Conservation (phyloP, 2,888 invertebrate species). For the Aphrophora alni region DNA sequence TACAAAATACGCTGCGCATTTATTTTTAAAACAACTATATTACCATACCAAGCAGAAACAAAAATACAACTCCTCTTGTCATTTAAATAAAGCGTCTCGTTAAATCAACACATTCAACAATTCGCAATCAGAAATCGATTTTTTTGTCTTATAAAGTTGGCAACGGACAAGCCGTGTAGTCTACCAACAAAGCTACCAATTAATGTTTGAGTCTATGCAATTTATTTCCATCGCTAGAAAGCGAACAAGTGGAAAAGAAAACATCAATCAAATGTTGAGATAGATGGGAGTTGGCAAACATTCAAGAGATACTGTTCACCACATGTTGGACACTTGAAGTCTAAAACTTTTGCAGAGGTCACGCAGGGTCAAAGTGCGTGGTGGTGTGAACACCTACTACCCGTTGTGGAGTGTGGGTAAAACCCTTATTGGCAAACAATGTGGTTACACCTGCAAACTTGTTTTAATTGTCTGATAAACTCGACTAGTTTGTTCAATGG, state of each 20-base stretch:
- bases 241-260: background rate
- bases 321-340: conserved; percentile 2
- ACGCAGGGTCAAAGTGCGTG: background rate
- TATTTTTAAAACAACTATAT: background rate
- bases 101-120: background rate
- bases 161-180: background rate
- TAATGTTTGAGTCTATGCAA: background rate
- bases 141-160: background rate
- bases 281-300: background rate
- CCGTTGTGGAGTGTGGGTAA: background rate
- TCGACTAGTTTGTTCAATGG: background rate
- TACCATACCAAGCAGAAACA: background rate
- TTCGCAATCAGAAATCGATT: background rate
- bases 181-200: background rate
- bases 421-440: background rate
- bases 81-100: background rate
- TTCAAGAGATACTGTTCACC: background rate
- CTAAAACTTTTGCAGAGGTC: background rate
- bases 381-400: background rate
- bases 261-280: background rate
- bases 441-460: background rate
- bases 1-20: background rate
- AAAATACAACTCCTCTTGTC: background rate
- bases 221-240: background rate
- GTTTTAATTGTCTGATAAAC: background rate